Evolutionary conservation across 2,888 invertebrate genomes (phyloP).

Genomic region (Eupithecia subumbrata): DNA sequence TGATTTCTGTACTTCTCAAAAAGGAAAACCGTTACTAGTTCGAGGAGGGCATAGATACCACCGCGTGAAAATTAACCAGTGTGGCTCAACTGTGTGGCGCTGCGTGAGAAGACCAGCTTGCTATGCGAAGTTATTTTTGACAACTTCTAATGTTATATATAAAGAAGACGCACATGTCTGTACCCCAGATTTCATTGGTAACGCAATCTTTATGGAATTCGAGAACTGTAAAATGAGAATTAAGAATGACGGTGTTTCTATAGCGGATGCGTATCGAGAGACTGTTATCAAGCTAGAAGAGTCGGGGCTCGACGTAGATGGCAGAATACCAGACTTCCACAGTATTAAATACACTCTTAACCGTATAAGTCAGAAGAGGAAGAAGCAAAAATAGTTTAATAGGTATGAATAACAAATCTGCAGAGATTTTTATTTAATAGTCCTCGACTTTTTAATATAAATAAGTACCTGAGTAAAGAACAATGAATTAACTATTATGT

Average conservation of each 20-base stretch:
- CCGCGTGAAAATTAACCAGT: not conserved
- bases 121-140: not conserved
- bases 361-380: slow-evolving; percentile 31
- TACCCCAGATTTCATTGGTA: not conserved
- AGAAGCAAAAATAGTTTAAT: slow-evolving; percentile 28
- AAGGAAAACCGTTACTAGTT: slow-evolving; percentile 1
- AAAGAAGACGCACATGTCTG: not conserved
- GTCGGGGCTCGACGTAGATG: slow-evolving; percentile 3
- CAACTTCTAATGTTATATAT: not conserved
- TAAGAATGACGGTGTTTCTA: not conserved
- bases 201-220: slow-evolving; percentile 8
- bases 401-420: not conserved
- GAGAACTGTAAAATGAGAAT: slow-evolving; percentile 18
- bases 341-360: slow-evolving; percentile 16
- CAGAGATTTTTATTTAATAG: not conserved
- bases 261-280: slow-evolving; percentile 15
- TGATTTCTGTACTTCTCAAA: slow-evolving; percentile 9
- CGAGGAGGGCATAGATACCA: not conserved
- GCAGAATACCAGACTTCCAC: slow-evolving; percentile 20
- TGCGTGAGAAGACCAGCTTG: slow-evolving; percentile 3
- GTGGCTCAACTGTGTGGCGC: not conserved
- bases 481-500: no score
- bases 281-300: slow-evolving; percentile 12
- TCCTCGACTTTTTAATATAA: no score
- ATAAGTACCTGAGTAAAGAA: no score